phyloP scores from a whole-genome alignment of 1,140 invertebrate genomes.

The Probaryconus sp. region DNA sequence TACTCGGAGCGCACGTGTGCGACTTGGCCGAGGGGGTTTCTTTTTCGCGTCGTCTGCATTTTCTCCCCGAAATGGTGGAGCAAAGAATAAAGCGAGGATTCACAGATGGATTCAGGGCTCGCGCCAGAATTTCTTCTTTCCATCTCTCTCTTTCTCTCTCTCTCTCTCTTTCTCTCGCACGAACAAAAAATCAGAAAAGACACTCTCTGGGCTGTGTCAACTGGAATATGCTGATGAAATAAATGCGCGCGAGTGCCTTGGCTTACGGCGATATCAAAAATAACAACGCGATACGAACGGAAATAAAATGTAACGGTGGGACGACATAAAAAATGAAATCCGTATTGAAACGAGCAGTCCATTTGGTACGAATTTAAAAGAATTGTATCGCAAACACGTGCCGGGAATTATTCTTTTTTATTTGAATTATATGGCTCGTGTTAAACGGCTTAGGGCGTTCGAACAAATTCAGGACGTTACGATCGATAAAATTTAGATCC shows the following conservation, averaged over 20 bases:
- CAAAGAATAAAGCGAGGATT: constrained; percentile 26
- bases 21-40: constrained; percentile 33
- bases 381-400: constrained; percentile 15
- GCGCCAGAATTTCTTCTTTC: constrained; percentile 35
- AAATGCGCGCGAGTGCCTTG: constrained; percentile 23
- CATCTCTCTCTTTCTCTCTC: too few species aligned
- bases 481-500: too few species aligned
- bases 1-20: constrained; percentile 34
- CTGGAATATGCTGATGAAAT: constrained; percentile 29
- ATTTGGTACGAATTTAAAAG: constrained; percentile 4
- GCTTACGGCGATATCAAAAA: constrained; percentile 2
- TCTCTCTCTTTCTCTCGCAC: too few species aligned
- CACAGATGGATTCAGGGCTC: constrained; percentile 30
- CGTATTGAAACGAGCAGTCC: background rate
- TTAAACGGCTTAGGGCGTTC: background rate
- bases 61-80: constrained; percentile 19
- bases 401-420: constrained; percentile 8
- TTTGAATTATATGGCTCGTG: constrained; percentile 2
- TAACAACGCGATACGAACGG: constrained; percentile 11
- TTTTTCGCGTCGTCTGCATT: constrained; percentile 31
- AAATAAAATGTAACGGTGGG: constrained; percentile 2
- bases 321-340: background rate
- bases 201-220: constrained; percentile 30
- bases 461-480: too few species aligned
- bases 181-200: constrained; percentile 26